Evolutionary conservation across 2,113 vertebrate genomes (phyloP), one percentile per base, ranked within the genome.

Genomic region (Ranitomeya variabilis): DNA sequence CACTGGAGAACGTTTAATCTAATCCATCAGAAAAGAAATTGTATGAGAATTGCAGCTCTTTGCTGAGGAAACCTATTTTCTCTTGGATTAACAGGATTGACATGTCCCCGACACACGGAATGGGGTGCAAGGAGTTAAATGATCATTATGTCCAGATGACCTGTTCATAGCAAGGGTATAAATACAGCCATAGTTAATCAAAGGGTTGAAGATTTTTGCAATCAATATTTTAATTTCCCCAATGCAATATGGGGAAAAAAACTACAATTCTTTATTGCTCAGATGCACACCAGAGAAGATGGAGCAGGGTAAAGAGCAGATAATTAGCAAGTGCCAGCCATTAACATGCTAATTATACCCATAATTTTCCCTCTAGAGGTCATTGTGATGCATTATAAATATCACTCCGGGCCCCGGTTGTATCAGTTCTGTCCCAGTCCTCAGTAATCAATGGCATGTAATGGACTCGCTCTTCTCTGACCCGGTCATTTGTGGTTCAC

Each of bases 11-110:
- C 54, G 57, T 59, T 85, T 85, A 57, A 85, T 85, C 69, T 85
- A 69, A 85, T 74, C 69, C 52, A 85, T 85, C 83, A 73, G 83
- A 74, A 85, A 85, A 54, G n/a, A 73, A 85, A 85, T 85, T 69
- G 69, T 73, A 85, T 26, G 16, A 55, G 83, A 85, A 55, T 73
- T 26, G n/a, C 83, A 54, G 66, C 66, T 14, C 62, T 74, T 37
- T 74, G 52, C 83, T 37, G 45, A 73, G 83, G 83, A 74, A 85
- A 85, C 71, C 54, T 26, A 85, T 85, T 85, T 85, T 73, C 67
- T 85, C 54, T 59, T 54, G 59, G 51, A 73, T 85, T 85, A 85
- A 73, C 52, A 74, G 83, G 11, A 80, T 57, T 80, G 77, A 23
- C 77, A 23, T 80, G 57, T 80, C 21, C 14, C n/a, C 8, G n/a